Evolutionary conservation across 2,888 invertebrate species (phyloP), one percentile per base, ranked within the genome.

Genomic region (Eupeodes luniger): DNA sequence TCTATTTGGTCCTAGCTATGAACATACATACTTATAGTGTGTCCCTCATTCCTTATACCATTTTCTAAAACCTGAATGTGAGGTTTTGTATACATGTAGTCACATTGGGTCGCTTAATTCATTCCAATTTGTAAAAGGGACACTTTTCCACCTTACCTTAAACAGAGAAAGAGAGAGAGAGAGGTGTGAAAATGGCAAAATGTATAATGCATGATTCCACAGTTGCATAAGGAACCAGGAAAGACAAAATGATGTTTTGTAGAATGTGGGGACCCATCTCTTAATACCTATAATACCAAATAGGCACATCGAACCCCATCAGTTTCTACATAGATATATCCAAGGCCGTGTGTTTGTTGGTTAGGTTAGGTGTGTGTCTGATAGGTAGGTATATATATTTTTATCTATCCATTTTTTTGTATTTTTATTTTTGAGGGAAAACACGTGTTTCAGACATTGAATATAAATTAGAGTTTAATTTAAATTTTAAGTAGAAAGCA

Each of bases 401-500:
- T 53, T 59, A 47, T 27, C 64, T 61, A 53, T 11, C 36, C 27
- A 67, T 34, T 44, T 6, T 19, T 19, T 19, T 19, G 19, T 72
- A 77, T 55, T 69, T 27, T 62, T 59, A 66, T 55, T 11, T 66
- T 59, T 27, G n/a, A 40, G 4, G 53, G 40, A 19, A 74, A 16
- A 74, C 84, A 88, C 74, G 77, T 85, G 85, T 81, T 76, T 49
- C 69, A 75, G 85, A 85, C 81, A 75, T 78, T 85, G 88, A 85
- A 88, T 88, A 81, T 85, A 88, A 88, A 88, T 88, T 85, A 81
- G 88, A 85, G 53, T 78, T 85, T 85, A 88, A 85, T 88, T 88
- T 81, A 75, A 81, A 88, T 81, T 81, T 88, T 64, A 81, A 88
- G 78, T 69, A 78, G 62, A 81, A 81, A 77, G 69, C 66, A 74